Conservation (phyloP, 1,140 invertebrate genomes). For the Lepidurus apus region DNA sequence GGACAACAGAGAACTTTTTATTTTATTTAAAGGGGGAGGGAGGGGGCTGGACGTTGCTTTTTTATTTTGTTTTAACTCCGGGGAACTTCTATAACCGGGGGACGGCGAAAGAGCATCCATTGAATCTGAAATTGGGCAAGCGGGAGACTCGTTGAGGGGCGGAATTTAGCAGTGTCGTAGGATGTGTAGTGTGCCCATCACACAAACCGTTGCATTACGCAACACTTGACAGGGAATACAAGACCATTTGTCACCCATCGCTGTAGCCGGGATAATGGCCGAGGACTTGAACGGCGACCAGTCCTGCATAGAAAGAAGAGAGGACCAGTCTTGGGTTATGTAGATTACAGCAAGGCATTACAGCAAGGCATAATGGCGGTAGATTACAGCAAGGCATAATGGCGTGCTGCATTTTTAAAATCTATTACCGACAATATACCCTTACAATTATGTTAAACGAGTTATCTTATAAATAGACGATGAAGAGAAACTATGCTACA, state of each 20-base stretch:
- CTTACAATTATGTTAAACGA: neutral
- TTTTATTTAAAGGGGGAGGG: too few species aligned
- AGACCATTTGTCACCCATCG: constrained; percentile 4
- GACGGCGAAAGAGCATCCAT: neutral
- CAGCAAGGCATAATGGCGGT: neutral
- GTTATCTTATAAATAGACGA: too few species aligned
- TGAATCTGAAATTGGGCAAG: neutral
- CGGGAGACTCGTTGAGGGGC: neutral
- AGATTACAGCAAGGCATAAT: neutral
- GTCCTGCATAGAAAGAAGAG: neutral
- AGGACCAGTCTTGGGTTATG: neutral
- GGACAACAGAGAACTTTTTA: neutral
- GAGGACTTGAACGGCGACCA: neutral
- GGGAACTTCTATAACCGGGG: neutral
- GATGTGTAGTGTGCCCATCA: neutral
- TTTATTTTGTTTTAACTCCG: too few species aligned
- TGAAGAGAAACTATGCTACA: too few species aligned
- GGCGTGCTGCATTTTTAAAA: neutral
- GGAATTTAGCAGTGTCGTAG: neutral
- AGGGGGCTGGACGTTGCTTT: too few species aligned
- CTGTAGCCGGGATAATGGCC: neutral
- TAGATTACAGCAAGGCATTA: neutral
- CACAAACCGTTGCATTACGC: neutral
- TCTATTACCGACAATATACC: neutral
- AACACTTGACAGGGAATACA: neutral